Evolutionary conservation across 2,888 invertebrate species (phyloP).

Genomic region (Lasiommata megera): DNA sequence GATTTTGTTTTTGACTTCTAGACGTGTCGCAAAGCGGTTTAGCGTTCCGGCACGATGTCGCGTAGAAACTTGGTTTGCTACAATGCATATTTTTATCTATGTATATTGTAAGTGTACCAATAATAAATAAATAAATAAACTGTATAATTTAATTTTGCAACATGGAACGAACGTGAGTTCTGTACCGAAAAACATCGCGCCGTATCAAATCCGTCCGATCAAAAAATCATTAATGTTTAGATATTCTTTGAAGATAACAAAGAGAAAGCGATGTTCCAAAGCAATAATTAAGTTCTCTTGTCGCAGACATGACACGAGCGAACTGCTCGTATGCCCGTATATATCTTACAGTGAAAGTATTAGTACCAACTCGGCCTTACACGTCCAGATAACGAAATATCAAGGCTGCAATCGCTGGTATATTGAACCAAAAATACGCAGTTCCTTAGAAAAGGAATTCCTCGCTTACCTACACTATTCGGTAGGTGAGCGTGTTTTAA

Average conservation of each 20-base stretch:
- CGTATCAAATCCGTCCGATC: not conserved
- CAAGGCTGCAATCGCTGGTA: constrained; percentile 19
- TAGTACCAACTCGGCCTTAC: not conserved
- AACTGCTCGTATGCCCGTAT: not conserved
- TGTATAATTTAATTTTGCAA: no score
- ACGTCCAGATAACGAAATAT: constrained; percentile 16
- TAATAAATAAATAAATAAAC: no score
- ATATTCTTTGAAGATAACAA: constrained; percentile 1
- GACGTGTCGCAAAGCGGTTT: no score
- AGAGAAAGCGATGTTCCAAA: constrained; percentile 8
- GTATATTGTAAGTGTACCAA: no score
- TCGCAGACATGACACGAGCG: not conserved
- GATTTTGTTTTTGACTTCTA: not conserved
- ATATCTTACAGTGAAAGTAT: constrained; percentile 20
- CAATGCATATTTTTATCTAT: no score
- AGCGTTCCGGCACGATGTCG: no score
- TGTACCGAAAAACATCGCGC: not conserved
- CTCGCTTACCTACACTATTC: no score
- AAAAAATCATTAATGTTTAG: constrained; percentile 5
- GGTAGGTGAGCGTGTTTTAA: no score
- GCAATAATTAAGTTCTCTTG: constrained; percentile 12
- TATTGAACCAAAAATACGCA: not conserved
- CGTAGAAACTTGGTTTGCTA: no score
- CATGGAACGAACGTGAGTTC: no score
- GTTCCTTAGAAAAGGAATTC: not conserved